Percentiles rank a stretch among this genome's conserved stretches.
These are phyloP conservation scores for Gisinianus flammeolus DNA, from an alignment of 2,888 invertebrate genomes.

Conservation along the genomic window DNA sequence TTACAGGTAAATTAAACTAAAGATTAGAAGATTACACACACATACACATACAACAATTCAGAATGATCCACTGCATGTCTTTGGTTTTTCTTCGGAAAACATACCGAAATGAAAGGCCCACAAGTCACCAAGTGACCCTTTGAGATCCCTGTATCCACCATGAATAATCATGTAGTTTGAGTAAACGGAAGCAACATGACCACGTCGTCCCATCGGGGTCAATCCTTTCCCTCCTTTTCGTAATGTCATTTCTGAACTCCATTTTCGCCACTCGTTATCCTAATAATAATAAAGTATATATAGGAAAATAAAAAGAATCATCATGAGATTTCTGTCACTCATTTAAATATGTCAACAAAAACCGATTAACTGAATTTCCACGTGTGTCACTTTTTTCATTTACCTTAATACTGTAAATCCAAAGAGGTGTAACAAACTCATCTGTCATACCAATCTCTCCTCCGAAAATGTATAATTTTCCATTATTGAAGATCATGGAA, in stretches of 20 bases:
- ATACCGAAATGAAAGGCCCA: conserved; percentile 88
- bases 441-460: conserved; percentile 81
- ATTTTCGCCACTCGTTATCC: conserved; percentile 43
- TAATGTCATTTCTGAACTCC: conserved; percentile 34
- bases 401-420: conserved; percentile 81
- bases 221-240: conserved; percentile 57
- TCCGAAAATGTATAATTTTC: conserved; percentile 81
- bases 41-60: too few species aligned
- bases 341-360: too few species aligned
- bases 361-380: too few species aligned
- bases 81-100: too few species aligned
- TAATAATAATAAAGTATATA: background rate
- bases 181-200: conserved; percentile 81
- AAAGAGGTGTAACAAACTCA: conserved; percentile 77
- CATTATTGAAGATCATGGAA: conserved; percentile 77
- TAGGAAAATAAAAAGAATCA: background rate
- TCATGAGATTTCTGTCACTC: too few species aligned
- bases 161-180: conserved; percentile 80
- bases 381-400: background rate
- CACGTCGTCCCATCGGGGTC: conserved; percentile 77
- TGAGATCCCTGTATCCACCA: conserved; percentile 84
- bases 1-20: background rate
- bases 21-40: too few species aligned
- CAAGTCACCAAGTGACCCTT: conserved; percentile 81
- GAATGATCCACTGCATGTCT: too few species aligned